Percentiles rank a stretch among this genome's conserved stretches.
phyloP scores from a whole-genome alignment of 2,797 vertebrate genomes.

The Steatocranus sp. region DNA sequence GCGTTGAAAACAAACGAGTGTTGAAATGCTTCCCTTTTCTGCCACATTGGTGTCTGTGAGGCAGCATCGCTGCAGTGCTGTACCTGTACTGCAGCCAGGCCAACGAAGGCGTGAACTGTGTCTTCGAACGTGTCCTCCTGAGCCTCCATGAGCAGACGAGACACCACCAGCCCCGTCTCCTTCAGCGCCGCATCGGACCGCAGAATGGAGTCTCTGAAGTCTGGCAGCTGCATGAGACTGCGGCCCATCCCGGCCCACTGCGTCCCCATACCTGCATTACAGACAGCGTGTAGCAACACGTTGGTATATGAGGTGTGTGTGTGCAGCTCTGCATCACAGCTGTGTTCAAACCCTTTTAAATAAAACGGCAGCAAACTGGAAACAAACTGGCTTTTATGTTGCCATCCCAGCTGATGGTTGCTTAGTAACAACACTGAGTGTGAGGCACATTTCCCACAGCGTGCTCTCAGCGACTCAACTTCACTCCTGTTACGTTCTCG shows the following conservation, averaged over 20 bases:
- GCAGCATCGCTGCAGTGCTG: neutral
- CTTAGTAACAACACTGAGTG: neutral
- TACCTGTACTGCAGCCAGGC: constrained; percentile 94
- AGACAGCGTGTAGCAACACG: neutral
- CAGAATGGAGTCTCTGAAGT: constrained; percentile 86
- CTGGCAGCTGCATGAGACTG: constrained; percentile 86
- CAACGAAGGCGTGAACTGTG: constrained; percentile 86
- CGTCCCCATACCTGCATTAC: constrained; percentile 87
- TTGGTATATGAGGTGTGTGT: fast-evolving
- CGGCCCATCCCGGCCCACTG: constrained; percentile 95
- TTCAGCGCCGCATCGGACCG: constrained; percentile 83
- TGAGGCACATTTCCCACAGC: neutral
- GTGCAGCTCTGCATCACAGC: neutral
- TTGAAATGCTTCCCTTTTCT: fast-evolving
- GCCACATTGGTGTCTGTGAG: neutral
- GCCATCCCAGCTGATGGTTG: neutral
- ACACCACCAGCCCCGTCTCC: constrained; percentile 84
- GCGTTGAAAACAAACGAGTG: neutral
- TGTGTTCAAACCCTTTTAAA: neutral
- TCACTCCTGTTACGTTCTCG: neutral
- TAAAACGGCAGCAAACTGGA: neutral
- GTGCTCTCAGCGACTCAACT: neutral
- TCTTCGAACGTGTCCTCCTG: constrained; percentile 88
- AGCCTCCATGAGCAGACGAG: constrained; percentile 80
- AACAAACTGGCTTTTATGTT: neutral